Base-by-base conservation (phyloP, 2,888 invertebrate genomes). In the Xanthia icteritia region DNA sequence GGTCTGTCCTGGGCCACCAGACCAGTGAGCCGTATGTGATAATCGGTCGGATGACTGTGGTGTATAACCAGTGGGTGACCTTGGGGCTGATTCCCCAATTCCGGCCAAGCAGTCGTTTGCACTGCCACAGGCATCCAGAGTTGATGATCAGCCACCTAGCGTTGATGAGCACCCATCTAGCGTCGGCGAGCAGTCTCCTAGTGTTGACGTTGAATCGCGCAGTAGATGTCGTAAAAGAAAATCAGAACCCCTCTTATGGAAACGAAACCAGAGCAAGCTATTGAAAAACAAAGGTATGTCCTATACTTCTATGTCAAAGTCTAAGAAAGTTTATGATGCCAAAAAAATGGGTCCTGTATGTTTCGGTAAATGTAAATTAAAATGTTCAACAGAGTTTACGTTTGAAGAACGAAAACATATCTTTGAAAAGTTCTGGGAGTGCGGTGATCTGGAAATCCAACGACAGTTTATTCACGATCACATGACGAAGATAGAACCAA, bases 401-500 rank as follows among this genome's bases (percentile, higher is more conserved):
- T 66, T 66, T 66, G 66, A 66, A 66, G 66, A 66, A 66, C 45
- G 66, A 66, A 66, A 66, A 60, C 48, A 39, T 27, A 56, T 76
- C 23, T 73, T 72, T 74, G 71, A 42, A 45, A 48, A 74, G 5
- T 77, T 66, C 66, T 70, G 58, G 45, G 31, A 58, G 27, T 45
- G 48, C 76, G 58, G 58, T 58, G 58, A 58, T 58, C 58, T 58
- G 58, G 58, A 63, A 72, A 71, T 56, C 54, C 68, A 72, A 72
- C 66, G 67, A 56, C 58, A 58, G 58, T 72, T 76, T 51, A 72
- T 76, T 65, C 36, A 72, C 23, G 39, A 66, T 51, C 23, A 67
- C 61, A 76, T 76, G 72, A 72, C 54, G 23, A 60, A 67, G 61
- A 71, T 76, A 39, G 65, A 66, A 63, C 73, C 76, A 64, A 76